Conservation (phyloP, 2,113 vertebrate species). For the Chelonoidis abingdonii region DNA sequence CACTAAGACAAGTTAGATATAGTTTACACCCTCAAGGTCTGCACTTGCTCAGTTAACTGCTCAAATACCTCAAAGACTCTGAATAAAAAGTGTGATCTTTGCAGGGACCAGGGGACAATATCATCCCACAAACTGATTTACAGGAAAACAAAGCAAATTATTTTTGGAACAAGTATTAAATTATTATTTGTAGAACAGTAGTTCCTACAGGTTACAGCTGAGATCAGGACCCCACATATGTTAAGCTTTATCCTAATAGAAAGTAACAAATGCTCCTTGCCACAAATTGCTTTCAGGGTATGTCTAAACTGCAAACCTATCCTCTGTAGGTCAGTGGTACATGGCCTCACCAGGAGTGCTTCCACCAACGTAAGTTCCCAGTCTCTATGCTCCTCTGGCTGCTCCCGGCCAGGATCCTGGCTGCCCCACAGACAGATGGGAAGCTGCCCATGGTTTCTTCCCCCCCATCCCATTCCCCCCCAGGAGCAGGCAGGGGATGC, state of each 20-base stretch:
- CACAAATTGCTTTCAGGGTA: neutral
- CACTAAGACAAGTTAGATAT: neutral
- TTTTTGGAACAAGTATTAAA: slow-evolving; percentile 11
- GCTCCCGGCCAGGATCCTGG: too few relatives aligned
- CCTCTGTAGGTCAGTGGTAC: accelerated
- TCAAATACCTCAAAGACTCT: neutral
- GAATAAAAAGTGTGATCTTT: neutral
- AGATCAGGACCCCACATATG: neutral
- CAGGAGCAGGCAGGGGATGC: too few relatives aligned
- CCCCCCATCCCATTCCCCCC: too few relatives aligned
- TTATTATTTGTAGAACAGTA: neutral
- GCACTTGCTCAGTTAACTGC: neutral
- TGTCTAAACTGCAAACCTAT: too few relatives aligned
- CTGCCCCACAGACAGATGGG: too few relatives aligned
- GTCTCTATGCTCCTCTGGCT: too few relatives aligned
- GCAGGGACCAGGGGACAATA: neutral
- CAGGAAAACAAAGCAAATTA: neutral
- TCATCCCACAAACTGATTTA: neutral
- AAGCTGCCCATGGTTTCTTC: too few relatives aligned
- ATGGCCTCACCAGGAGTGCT: too few relatives aligned
- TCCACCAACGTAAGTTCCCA: too few relatives aligned
- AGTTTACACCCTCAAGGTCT: neutral
- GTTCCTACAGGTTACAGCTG: neutral
- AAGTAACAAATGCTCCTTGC: neutral
- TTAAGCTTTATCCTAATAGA: neutral